Conservation (phyloP, 2,797 vertebrate species). For the Rhodeus uyekii region DNA sequence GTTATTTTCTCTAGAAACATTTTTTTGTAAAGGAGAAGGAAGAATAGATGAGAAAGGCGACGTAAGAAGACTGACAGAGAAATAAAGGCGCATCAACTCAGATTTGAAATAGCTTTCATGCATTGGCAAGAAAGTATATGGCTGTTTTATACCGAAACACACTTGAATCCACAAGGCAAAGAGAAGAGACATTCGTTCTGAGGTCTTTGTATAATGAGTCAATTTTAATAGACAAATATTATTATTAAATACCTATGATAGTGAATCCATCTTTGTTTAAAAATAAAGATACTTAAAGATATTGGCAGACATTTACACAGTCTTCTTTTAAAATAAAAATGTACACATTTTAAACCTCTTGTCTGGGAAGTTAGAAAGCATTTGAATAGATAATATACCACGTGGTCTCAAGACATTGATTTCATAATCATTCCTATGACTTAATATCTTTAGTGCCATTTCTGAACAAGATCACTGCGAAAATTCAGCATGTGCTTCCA, state of each 20-base stretch:
- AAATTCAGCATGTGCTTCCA: too few relatives aligned
- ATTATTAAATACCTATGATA: not conserved
- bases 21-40: not conserved
- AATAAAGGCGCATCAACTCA: not conserved
- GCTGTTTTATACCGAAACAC: not conserved
- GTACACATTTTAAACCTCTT: not conserved
- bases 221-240: not conserved
- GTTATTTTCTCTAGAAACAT: not conserved
- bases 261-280: not conserved
- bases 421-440: not conserved
- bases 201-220: not conserved
- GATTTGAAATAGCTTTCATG: not conserved
- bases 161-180: not conserved
- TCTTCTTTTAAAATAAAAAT: not conserved
- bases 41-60: not conserved
- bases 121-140: not conserved
- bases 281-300: not conserved
- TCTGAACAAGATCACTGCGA: too few relatives aligned
- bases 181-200: not conserved
- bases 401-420: not conserved
- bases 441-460: not conserved
- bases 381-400: not conserved
- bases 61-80: not conserved
- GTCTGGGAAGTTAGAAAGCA: not conserved
- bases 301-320: not conserved